Conservation (phyloP, 2,797 vertebrate species). For the Syngnathus rostellatus region DNA sequence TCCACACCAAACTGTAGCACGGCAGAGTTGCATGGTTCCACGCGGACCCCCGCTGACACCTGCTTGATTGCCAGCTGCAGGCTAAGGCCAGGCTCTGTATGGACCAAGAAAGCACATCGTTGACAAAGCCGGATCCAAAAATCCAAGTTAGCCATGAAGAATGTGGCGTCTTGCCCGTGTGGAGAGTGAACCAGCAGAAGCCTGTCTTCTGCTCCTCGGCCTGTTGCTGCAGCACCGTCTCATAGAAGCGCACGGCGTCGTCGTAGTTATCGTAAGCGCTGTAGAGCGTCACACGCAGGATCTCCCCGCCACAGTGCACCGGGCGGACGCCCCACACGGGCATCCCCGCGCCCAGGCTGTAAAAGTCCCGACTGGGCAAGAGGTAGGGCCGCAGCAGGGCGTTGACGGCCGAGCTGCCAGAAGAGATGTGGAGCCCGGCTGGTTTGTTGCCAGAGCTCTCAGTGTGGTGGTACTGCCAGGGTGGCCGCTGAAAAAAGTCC, state of each 20-base stretch:
- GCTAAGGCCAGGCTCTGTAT: constrained; percentile 51
- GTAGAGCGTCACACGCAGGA: constrained; percentile 82
- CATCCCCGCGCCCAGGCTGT: constrained; percentile 80
- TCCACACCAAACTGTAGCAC: constrained; percentile 86
- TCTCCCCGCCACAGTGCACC: constrained; percentile 74
- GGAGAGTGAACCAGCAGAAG: constrained; percentile 78
- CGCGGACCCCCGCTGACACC: constrained; percentile 72
- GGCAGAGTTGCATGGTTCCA: constrained; percentile 72
- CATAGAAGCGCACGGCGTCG: constrained; percentile 81
- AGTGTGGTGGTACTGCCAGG: constrained; percentile 78
- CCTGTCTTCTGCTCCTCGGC: constrained; percentile 72
- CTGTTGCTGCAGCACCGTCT: constrained; percentile 78
- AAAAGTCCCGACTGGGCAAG: constrained; percentile 77
- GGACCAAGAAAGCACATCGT: not conserved
- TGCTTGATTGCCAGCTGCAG: constrained; percentile 88
- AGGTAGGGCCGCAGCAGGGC: constrained; percentile 46
- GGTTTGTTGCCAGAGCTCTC: constrained; percentile 50
- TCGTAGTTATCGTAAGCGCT: constrained; percentile 85
- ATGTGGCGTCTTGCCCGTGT: constrained; percentile 36
- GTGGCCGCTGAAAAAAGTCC: constrained; percentile 79
- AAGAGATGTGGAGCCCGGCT: constrained; percentile 47
- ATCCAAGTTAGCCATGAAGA: not conserved
- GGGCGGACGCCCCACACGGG: constrained; percentile 85
- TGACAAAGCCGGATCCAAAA: not conserved
- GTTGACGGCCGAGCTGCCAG: constrained; percentile 32